Evolutionary conservation across 2,797 vertebrate species (phyloP).

Genomic region (Ctenochaetus hawaiiensis): DNA sequence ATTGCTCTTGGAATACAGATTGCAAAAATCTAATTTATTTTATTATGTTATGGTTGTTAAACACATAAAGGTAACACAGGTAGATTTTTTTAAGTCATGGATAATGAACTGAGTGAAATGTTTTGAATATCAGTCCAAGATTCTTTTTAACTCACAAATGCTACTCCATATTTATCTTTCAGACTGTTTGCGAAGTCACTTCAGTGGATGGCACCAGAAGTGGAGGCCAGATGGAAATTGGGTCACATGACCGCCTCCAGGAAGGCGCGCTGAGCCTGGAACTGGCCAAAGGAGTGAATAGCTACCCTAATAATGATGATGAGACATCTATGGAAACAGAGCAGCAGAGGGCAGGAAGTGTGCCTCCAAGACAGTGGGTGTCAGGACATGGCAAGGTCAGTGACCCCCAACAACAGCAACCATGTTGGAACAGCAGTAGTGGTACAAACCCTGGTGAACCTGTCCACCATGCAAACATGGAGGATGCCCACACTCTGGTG

Average conservation of each 20-base stretch:
- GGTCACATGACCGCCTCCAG: constrained; percentile 95
- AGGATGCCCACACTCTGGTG: constrained; percentile 94
- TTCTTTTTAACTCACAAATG: constrained; percentile 39
- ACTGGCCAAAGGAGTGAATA: constrained; percentile 91
- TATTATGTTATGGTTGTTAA: not conserved
- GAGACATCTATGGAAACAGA: constrained; percentile 78
- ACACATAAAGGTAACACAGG: not conserved
- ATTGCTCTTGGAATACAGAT: not conserved
- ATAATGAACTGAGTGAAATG: not conserved
- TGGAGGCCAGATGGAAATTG: constrained; percentile 99
- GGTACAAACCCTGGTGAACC: constrained; percentile 61
- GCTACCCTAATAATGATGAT: constrained; percentile 74
- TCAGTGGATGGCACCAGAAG: constrained; percentile 97
- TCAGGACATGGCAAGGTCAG: constrained; percentile 75
- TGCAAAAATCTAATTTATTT: not conserved
- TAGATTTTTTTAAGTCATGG: constrained; percentile 7
- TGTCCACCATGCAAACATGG: constrained; percentile 86
- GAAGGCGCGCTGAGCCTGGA: constrained; percentile 91
- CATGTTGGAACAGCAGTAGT: constrained; percentile 74
- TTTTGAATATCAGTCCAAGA: not conserved
- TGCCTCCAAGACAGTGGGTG: constrained; percentile 77
- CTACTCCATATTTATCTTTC: constrained; percentile 61
- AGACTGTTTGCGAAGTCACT: constrained; percentile 92
- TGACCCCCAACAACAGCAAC: constrained; percentile 75
- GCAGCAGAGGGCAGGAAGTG: constrained; percentile 71